Evolutionary conservation across 2,113 vertebrate species (phyloP).

Genomic region (Petromus typicus): DNA sequence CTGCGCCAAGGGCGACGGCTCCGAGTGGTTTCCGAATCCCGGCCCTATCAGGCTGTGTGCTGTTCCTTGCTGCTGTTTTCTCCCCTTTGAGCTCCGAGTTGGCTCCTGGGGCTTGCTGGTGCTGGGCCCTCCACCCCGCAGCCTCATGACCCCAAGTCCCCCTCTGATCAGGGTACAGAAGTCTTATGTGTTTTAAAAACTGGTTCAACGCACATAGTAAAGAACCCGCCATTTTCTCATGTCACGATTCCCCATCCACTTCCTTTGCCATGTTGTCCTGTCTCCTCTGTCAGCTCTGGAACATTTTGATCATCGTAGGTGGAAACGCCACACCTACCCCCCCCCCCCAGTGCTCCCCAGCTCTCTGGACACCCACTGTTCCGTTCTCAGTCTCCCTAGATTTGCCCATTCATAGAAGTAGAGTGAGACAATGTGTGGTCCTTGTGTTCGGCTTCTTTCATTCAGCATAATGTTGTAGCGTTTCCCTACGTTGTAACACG

Average conservation of each 20-base stretch:
- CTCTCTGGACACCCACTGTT: accelerated
- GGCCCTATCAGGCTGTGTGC: accelerated
- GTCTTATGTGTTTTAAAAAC: background rate
- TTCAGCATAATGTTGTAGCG: accelerated
- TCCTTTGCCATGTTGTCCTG: accelerated
- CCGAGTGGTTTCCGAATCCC: background rate
- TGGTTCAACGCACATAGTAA: too few species aligned
- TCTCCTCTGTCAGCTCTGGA: accelerated
- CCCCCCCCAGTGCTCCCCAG: background rate
- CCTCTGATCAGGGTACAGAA: background rate
- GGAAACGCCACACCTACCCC: background rate
- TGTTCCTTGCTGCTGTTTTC: accelerated
- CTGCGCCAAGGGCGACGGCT: accelerated
- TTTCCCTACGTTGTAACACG: accelerated
- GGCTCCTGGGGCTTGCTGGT: background rate
- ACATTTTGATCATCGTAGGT: too few species aligned
- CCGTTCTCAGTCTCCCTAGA: accelerated
- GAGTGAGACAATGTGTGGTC: accelerated
- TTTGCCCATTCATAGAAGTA: accelerated
- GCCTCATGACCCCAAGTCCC: accelerated
- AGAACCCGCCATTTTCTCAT: too few species aligned
- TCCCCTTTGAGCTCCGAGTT: accelerated
- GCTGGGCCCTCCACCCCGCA: accelerated
- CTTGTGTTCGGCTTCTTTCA: background rate
- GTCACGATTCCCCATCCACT: accelerated